Evolutionary conservation across 92 coral and sea anemone genomes (phyloP).

Genomic region (Actinernus sp.): DNA sequence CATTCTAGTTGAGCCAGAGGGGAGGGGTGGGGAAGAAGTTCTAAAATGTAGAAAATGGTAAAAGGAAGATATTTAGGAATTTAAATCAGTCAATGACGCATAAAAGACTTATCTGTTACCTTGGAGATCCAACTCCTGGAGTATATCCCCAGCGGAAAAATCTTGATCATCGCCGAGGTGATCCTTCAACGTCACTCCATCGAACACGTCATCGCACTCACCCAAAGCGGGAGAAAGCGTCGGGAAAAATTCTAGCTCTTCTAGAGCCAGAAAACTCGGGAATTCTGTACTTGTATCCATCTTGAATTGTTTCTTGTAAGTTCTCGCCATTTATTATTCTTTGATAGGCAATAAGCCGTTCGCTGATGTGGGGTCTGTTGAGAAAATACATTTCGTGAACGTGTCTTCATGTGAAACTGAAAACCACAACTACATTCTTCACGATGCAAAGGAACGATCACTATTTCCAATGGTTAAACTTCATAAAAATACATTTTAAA

Average conservation of each 20-base stretch:
- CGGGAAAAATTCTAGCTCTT: constrained; percentile 80
- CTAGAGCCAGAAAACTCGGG: constrained; percentile 64
- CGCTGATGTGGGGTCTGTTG: constrained; percentile 20
- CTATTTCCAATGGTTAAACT: too few species aligned
- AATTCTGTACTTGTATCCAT: constrained; percentile 66
- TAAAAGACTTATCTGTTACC: constrained; percentile 22
- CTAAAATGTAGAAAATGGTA: neutral
- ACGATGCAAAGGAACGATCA: too few species aligned
- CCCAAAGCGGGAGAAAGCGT: constrained; percentile 26
- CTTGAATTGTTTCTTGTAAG: constrained; percentile 69
- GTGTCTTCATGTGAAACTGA: too few species aligned
- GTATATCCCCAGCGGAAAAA: constrained; percentile 75
- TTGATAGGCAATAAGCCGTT: constrained; percentile 11
- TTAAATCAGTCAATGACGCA: neutral
- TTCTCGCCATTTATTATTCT: constrained; percentile 73
- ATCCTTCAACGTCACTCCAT: constrained; percentile 22
- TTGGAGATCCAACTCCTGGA: constrained; percentile 74
- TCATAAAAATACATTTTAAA: too few species aligned
- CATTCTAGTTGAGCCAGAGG: neutral
- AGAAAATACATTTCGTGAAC: too few species aligned
- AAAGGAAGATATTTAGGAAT: neutral
- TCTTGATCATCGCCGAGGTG: constrained; percentile 14
- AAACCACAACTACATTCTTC: too few species aligned
- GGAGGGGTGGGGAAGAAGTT: constrained; percentile 1
- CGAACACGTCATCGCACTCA: constrained; percentile 79